Percentiles rank a stretch among this genome's conserved stretches.
Conservation (phyloP, 2,797 vertebrate genomes). For the Acropternis orthonyx region DNA sequence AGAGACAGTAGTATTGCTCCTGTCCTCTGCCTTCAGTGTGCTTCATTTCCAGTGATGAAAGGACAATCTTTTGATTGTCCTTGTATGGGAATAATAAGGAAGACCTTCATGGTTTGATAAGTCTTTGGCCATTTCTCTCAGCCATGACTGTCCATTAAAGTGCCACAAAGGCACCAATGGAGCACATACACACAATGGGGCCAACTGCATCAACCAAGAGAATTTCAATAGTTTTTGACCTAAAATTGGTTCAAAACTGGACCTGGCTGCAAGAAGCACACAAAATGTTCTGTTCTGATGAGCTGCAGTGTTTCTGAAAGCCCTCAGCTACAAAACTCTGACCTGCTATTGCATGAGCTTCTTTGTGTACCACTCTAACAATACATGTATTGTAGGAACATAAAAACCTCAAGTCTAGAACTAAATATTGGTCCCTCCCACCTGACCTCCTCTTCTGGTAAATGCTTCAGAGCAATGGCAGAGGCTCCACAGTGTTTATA, state of each 20-base stretch:
- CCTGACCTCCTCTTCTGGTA: background rate
- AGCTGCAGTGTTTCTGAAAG: background rate
- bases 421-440: background rate
- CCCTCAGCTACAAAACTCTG: background rate
- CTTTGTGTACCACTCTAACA: background rate
- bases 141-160: background rate
- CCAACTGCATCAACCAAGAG: background rate
- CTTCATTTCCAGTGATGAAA: background rate
- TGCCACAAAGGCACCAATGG: background rate
- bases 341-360: background rate
- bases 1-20: background rate
- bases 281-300: background rate
- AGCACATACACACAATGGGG: background rate
- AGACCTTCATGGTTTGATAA: background rate
- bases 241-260: background rate
- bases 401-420: background rate
- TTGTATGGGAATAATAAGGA: background rate
- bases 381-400: background rate
- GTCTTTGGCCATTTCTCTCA: background rate
- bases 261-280: background rate
- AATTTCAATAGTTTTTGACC: background rate
- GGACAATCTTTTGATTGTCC: background rate
- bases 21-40: background rate
- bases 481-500: background rate
- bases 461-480: background rate